phyloP scores from a whole-genome alignment of 2,888 invertebrate species.

The Silvanus unidentatus region DNA sequence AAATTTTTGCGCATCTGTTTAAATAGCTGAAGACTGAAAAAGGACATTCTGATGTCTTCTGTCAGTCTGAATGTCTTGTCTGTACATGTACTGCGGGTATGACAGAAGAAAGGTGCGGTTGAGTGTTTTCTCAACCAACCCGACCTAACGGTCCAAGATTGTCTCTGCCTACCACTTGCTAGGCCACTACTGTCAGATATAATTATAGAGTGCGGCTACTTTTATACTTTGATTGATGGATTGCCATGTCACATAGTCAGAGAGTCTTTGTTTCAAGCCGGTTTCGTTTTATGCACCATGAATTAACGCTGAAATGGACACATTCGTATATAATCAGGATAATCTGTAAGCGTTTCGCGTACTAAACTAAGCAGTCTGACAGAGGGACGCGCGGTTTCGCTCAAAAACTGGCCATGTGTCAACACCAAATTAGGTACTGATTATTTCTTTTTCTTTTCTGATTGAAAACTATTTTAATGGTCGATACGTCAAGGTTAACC shows the following conservation, averaged over 20 bases:
- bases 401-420: constrained; percentile 33
- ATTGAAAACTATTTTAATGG: constrained; percentile 17
- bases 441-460: constrained; percentile 23
- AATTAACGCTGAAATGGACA: constrained; percentile 28
- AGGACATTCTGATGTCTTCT: too few relatives aligned
- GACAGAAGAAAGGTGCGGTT: constrained; percentile 15
- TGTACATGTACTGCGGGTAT: too few relatives aligned
- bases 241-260: constrained; percentile 33
- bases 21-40: too few relatives aligned
- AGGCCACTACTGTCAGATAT: constrained; percentile 31
- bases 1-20: too few relatives aligned
- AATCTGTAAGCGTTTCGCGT: constrained; percentile 34
- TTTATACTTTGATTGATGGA: constrained; percentile 39
- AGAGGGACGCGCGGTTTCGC: constrained; percentile 29
- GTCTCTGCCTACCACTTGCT: constrained; percentile 22
- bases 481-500: constrained; percentile 1
- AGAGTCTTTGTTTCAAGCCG: constrained; percentile 29
- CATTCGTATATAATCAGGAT: constrained; percentile 31
- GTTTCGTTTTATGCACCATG: constrained; percentile 28
- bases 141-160: constrained; percentile 12
- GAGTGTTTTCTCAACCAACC: constrained; percentile 6
- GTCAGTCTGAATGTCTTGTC: too few relatives aligned
- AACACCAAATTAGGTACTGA: constrained; percentile 32
- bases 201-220: constrained; percentile 34
- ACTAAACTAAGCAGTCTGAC: constrained; percentile 29